Conservation (phyloP, 2,888 invertebrate genomes). For the Archips xylosteana region DNA sequence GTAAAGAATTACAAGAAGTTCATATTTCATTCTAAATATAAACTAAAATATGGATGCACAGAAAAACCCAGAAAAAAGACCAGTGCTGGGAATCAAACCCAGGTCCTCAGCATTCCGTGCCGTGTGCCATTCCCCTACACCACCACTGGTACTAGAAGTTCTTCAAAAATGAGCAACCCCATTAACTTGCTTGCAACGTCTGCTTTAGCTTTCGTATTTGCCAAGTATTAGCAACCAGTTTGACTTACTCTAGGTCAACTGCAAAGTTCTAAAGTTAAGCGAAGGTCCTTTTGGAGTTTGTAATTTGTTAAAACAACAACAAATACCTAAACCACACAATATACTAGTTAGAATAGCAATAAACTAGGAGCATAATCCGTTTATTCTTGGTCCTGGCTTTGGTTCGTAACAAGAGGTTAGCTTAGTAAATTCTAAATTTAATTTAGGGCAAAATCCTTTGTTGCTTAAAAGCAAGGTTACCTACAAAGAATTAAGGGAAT, state of each 20-base stretch:
- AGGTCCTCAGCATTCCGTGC: no score
- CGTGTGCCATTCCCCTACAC: no score
- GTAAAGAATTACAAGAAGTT: no score
- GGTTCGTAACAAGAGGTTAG: slow-evolving; percentile 34
- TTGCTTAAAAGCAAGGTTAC: no score
- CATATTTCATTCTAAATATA: no score
- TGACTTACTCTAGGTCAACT: not conserved
- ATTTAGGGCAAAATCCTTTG: slow-evolving; percentile 5
- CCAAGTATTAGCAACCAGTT: slow-evolving; percentile 1
- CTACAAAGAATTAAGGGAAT: no score
- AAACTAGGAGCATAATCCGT: slow-evolving; percentile 16
- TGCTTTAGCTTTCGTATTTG: not conserved
- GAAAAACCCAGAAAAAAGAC: no score
- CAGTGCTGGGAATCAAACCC: no score
- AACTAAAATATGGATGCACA: no score
- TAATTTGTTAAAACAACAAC: slow-evolving; percentile 15
- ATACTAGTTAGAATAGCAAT: slow-evolving; percentile 10
- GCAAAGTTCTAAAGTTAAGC: not conserved
- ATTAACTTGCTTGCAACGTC: not conserved
- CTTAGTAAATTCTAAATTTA: slow-evolving; percentile 23
- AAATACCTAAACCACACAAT: slow-evolving; percentile 3
- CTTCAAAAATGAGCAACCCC: not conserved
- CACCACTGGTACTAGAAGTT: no score
- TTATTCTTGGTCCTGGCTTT: slow-evolving; percentile 13
- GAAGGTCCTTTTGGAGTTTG: slow-evolving; percentile 4